Evolutionary conservation across 2,113 vertebrate genomes (phyloP).

Genomic region (Trochalopteron elliotii): DNA sequence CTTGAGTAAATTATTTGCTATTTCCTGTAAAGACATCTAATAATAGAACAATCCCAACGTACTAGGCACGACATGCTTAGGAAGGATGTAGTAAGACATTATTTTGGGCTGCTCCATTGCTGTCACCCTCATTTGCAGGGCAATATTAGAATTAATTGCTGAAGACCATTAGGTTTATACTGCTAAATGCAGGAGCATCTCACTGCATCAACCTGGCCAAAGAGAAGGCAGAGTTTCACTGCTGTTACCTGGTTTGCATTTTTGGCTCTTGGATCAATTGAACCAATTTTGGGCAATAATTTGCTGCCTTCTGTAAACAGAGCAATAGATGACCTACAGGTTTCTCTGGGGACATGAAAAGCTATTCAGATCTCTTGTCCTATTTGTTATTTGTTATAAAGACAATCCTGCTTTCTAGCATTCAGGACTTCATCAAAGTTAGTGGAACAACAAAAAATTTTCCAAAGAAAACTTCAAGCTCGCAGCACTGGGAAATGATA

Average conservation of each 20-base stretch:
- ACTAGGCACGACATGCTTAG: neutral
- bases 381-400: neutral
- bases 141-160: neutral
- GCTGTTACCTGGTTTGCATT: rapidly evolving
- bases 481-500: neutral
- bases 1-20: neutral
- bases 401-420: neutral
- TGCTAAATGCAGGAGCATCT: neutral
- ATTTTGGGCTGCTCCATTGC: neutral
- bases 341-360: neutral
- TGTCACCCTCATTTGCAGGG: neutral
- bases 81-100: neutral
- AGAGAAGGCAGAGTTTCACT: neutral
- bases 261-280: neutral
- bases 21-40: conserved; percentile 3
- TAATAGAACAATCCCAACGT: neutral
- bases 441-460: neutral
- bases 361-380: neutral
- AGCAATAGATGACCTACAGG: neutral
- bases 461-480: neutral
- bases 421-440: neutral
- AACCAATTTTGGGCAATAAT: neutral
- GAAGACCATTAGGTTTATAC: neutral
- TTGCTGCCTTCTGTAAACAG: neutral
- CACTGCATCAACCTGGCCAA: neutral